A percentile compares a stretch with the other conserved stretches of the same genome.
These are phyloP conservation scores for Suricata suricatta DNA, from an alignment of 2,113 vertebrate genomes.

Conservation along the genomic window DNA sequence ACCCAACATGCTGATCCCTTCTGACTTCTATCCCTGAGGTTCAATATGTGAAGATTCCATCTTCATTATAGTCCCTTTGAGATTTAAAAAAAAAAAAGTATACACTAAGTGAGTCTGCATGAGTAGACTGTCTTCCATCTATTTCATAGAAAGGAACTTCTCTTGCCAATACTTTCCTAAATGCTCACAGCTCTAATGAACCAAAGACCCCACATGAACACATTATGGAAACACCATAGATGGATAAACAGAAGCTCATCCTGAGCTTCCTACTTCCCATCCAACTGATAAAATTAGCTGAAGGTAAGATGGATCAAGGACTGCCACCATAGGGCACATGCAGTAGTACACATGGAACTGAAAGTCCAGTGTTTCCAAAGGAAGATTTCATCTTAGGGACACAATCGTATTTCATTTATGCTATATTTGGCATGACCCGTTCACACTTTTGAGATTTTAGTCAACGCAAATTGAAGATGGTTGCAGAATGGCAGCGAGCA, in stretches of 20 bases:
- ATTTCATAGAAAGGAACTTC: background rate
- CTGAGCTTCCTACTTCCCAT: background rate
- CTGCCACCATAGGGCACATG: background rate
- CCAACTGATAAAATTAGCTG: background rate
- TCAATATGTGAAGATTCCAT: background rate
- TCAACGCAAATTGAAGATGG: background rate
- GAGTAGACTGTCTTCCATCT: background rate
- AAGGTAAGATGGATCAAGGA: background rate
- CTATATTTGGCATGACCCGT: background rate
- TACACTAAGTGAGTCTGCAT: background rate
- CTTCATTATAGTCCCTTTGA: background rate
- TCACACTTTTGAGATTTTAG: background rate
- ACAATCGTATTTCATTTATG: background rate
- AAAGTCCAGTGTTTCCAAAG: background rate
- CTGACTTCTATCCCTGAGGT: background rate
- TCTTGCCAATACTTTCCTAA: background rate
- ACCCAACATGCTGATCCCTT: background rate
- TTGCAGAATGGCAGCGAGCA: background rate
- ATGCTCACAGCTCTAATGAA: background rate
- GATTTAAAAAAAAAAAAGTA: background rate
- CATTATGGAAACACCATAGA: background rate
- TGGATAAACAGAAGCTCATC: background rate
- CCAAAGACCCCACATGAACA: background rate
- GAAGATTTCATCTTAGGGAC: background rate
- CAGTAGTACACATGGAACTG: background rate